These are phyloP conservation scores for Brachyalestes nurse DNA, from an alignment of 2,797 vertebrate species.

Conservation along the genomic window DNA sequence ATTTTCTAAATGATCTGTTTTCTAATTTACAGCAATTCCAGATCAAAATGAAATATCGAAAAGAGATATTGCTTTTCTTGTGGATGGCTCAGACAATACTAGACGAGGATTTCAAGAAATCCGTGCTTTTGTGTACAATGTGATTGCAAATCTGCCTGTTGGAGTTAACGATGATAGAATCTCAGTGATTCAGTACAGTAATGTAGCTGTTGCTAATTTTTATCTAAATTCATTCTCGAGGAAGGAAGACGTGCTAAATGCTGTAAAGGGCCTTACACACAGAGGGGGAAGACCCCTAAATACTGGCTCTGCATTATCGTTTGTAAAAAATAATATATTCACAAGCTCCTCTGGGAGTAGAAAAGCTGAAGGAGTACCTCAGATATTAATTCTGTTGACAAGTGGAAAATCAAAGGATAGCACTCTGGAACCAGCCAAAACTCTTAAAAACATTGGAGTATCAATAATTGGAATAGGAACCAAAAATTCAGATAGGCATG, in stretches of 20 bases:
- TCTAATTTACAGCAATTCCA: constrained; percentile 34
- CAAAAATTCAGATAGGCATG: constrained; percentile 58
- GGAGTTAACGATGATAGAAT: constrained; percentile 66
- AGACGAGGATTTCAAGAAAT: constrained; percentile 67
- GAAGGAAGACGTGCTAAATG: constrained; percentile 65
- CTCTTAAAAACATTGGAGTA: constrained; percentile 59
- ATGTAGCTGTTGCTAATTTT: constrained; percentile 65
- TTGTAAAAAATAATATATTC: constrained; percentile 67
- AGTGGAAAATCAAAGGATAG: constrained; percentile 63
- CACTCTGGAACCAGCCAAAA: constrained; percentile 52
- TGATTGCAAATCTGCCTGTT: constrained; percentile 64
- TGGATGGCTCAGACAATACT: constrained; percentile 72
- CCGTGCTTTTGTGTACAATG: constrained; percentile 63
- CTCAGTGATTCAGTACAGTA: constrained; percentile 71
- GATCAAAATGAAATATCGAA: constrained; percentile 52
- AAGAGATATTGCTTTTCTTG: constrained; percentile 70
- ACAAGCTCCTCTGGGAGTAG: constrained; percentile 65
- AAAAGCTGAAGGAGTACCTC: constrained; percentile 56
- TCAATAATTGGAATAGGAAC: constrained; percentile 64
- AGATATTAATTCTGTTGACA: constrained; percentile 65
- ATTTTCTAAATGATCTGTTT: constrained; percentile 3
- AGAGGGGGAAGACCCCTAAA: constrained; percentile 70
- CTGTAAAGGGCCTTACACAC: constrained; percentile 66
- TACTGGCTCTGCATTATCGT: constrained; percentile 65
- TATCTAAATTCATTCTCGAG: constrained; percentile 71